These are phyloP conservation scores for Bibio marci DNA, from an alignment of 2,888 invertebrate genomes.

Conservation along the genomic window DNA sequence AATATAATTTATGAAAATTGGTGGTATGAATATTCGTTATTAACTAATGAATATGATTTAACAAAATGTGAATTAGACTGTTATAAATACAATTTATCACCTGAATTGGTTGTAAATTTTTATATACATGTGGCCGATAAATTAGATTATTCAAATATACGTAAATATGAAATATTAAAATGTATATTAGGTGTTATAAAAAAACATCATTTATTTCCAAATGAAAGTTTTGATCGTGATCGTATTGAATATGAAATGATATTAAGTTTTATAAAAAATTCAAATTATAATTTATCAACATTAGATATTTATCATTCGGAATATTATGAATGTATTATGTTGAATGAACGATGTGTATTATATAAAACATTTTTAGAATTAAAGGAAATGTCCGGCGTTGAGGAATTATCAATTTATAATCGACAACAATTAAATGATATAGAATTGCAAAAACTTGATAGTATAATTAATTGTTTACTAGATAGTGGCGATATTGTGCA, in stretches of 20 bases:
- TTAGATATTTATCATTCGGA: conserved; percentile 24
- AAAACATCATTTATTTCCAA: conserved; percentile 24
- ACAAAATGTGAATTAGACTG: conserved; percentile 44
- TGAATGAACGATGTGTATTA: conserved; percentile 23
- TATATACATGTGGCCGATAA: conserved; percentile 37
- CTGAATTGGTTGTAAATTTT: conserved; percentile 45
- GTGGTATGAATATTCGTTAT: conserved; percentile 27
- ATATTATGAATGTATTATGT: conserved; percentile 26
- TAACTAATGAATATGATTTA: conserved; percentile 33
- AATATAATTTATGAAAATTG: conserved; percentile 33
- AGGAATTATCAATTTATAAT: conserved; percentile 19
- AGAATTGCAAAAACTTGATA: conserved; percentile 22
- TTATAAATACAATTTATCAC: conserved; percentile 37
- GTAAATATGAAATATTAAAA: conserved; percentile 33
- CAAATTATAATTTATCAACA: conserved; percentile 11
- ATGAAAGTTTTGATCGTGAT: conserved; percentile 26
- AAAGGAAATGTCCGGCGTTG: conserved; percentile 26
- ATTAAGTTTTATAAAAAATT: conserved; percentile 19
- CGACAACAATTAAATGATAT: conserved; percentile 16
- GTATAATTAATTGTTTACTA: conserved; percentile 32
- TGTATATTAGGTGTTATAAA: conserved; percentile 24
- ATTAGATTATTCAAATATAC: conserved; percentile 22
- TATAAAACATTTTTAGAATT: conserved; percentile 27
- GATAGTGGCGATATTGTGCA: conserved; percentile 37
- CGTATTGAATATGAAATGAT: conserved; percentile 29